Evolutionary conservation across 1,140 invertebrate genomes (phyloP).

Genomic region (Micrasema minimum): DNA sequence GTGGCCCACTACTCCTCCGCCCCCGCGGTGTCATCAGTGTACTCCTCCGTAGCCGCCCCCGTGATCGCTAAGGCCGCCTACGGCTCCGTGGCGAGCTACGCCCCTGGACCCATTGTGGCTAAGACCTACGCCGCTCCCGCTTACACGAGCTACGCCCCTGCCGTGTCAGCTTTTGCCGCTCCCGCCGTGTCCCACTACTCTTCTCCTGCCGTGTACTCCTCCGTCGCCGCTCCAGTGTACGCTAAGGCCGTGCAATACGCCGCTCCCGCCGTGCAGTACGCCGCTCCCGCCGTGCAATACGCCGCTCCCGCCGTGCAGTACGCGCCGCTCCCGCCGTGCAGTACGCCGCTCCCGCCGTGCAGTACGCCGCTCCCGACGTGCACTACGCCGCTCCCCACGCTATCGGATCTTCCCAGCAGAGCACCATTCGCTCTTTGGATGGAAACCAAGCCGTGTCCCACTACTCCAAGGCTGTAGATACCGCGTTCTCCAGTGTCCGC

Average conservation of each 20-base stretch:
- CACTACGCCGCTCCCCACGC: slow-evolving; percentile 51
- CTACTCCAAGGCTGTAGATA: slow-evolving; percentile 72
- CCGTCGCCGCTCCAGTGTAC: slow-evolving; percentile 41
- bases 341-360: slow-evolving; percentile 58
- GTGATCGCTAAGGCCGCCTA: slow-evolving; percentile 56
- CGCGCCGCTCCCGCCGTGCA: slow-evolving; percentile 55
- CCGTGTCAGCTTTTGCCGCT: slow-evolving; percentile 42
- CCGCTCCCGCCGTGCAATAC: slow-evolving; percentile 48
- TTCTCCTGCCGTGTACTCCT: slow-evolving; percentile 34
- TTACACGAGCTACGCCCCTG: slow-evolving; percentile 50
- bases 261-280: slow-evolving; percentile 46
- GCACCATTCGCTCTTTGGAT: slow-evolving; percentile 67
- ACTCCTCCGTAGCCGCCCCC: slow-evolving; percentile 35
- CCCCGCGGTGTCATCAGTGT: slow-evolving; percentile 19
- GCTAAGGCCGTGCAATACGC: slow-evolving; percentile 50
- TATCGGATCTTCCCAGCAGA: slow-evolving; percentile 68
- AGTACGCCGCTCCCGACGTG: slow-evolving; percentile 52
- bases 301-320: no score
- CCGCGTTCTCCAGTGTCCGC: slow-evolving; percentile 72
- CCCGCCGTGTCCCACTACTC: slow-evolving; percentile 52
- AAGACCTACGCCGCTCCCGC: slow-evolving; percentile 43
- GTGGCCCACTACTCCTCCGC: slow-evolving; percentile 53
- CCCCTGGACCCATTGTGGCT: slow-evolving; percentile 54
- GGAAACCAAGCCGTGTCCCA: slow-evolving; percentile 69
- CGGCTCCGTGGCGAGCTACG: slow-evolving; percentile 59